Evolutionary conservation across 2,797 vertebrate genomes (phyloP).

Genomic region (Buphagus erythrorhynchus): DNA sequence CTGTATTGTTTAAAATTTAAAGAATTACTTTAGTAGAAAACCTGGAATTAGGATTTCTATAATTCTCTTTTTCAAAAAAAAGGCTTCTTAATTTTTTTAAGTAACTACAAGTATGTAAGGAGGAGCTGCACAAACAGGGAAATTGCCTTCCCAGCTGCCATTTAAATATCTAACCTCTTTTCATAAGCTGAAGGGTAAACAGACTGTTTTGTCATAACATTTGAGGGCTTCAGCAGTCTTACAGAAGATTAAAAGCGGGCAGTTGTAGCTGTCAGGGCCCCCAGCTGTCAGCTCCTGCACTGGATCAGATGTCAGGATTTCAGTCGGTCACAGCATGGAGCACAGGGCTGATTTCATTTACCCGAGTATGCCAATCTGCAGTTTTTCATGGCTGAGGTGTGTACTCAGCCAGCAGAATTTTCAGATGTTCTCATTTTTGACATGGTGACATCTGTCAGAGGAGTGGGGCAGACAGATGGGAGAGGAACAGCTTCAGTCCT

Average conservation of each 20-base stretch:
- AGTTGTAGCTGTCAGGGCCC: background rate
- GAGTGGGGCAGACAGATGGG: background rate
- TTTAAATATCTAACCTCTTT: background rate
- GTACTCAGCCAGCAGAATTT: background rate
- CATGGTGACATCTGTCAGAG: background rate
- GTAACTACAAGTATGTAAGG: background rate
- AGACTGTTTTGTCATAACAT: background rate
- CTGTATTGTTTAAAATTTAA: background rate
- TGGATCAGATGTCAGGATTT: background rate
- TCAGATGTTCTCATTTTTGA: background rate
- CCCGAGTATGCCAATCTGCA: background rate
- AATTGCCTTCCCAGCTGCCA: background rate
- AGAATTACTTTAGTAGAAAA: background rate
- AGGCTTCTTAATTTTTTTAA: background rate
- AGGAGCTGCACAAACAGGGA: background rate
- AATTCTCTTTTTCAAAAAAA: background rate
- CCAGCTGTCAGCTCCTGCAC: background rate
- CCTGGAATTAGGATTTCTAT: background rate
- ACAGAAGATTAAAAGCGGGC: background rate
- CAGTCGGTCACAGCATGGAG: fast-evolving
- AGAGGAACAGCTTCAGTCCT: background rate
- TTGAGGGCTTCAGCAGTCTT: background rate
- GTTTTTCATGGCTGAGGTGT: background rate
- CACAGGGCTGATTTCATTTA: background rate
- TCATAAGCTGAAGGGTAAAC: background rate